Evolutionary conservation across 2,113 vertebrate species (phyloP), one percentile per base, ranked within the genome.

Genomic region (Phylloscopus trochiloides): DNA sequence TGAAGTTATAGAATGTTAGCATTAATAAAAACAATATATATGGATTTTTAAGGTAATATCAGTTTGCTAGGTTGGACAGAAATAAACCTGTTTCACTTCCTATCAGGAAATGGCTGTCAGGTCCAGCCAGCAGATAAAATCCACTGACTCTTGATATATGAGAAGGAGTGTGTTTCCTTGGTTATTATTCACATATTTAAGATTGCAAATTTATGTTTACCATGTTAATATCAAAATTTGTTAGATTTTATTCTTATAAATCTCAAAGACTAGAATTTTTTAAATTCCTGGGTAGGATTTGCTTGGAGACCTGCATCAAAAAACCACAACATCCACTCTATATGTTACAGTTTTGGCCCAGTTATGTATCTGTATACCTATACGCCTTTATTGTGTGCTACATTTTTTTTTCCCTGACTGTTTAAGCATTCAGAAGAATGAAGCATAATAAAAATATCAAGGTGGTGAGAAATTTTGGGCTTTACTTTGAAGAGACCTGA

Each of bases 21-120:
- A 66, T 34, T 86, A 92, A 81, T 82, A 75, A 94, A 86, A 94
- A 47, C 54, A 90, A 72, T 86, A 72, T 67, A 70, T 16, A 25
- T 77, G 54, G 0, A 29, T 87, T 47, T 96, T 91, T 91, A 86
- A 88, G 29, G n/a, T 92, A 88, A 97, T 91, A 95, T 89, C 66
- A 91, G 54, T 90, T 88, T 94, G 8, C n/a, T 86, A 55, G 16
- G 3, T 47, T 82, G 59, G 62, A 62, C 48, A 87, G 52, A 92
- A 88, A 89, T 43, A 51, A 54, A 67, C 78, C 19, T 74, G 3
- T 28, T 65, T 10, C 28, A 26, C 6, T 73, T 89, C 40, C 29
- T 63, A 5, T 68, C 26, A 74, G 65, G 40, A 78, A 90, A 78
- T 59, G 59, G 4, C 32, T 74, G 6, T 38, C 52, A 81, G 34